A percentile compares a stretch with the other conserved stretches of the same genome.
phyloP scores from a whole-genome alignment of 1,140 invertebrate species.

The Lysiphlebus fabarum region DNA sequence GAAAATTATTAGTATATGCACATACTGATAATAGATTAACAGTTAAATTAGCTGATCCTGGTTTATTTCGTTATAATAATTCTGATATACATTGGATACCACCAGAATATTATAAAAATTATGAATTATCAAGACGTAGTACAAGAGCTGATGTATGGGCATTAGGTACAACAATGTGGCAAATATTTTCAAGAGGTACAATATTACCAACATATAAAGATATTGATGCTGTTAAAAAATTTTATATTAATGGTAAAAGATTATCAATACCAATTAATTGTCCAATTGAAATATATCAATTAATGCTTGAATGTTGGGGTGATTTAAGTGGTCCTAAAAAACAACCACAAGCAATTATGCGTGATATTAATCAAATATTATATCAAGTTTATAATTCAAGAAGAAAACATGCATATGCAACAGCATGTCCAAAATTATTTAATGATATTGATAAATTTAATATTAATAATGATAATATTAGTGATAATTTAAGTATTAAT shows the following conservation, averaged over 20 bases:
- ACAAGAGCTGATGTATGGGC: constrained; percentile 80
- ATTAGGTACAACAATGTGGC: constrained; percentile 83
- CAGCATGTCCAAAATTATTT: constrained; percentile 51
- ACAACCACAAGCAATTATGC: constrained; percentile 75
- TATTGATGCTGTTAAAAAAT: constrained; percentile 49
- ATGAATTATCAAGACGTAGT: constrained; percentile 63
- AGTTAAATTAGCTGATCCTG: constrained; percentile 78
- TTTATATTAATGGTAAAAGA: constrained; percentile 68
- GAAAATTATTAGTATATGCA: constrained; percentile 72
- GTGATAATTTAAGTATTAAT: constrained; percentile 31
- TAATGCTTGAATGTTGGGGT: constrained; percentile 89
- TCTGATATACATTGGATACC: constrained; percentile 81
- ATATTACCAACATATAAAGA: constrained; percentile 39
- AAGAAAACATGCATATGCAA: constrained; percentile 60
- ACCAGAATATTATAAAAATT: constrained; percentile 70
- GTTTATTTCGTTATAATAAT: constrained; percentile 58
- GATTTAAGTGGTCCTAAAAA: constrained; percentile 67
- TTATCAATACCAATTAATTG: constrained; percentile 73
- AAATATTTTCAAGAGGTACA: constrained; percentile 79
- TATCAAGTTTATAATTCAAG: constrained; percentile 68
- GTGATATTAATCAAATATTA: constrained; percentile 78
- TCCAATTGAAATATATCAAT: constrained; percentile 74
- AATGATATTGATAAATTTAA: constrained; percentile 25
- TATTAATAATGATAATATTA: constrained; percentile 11
- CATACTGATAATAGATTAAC: constrained; percentile 67